A percentile compares a stretch with the other conserved stretches of the same genome.
Conservation (phyloP, 2,797 vertebrate genomes). For the Enteromius unitaeniatus region DNA sequence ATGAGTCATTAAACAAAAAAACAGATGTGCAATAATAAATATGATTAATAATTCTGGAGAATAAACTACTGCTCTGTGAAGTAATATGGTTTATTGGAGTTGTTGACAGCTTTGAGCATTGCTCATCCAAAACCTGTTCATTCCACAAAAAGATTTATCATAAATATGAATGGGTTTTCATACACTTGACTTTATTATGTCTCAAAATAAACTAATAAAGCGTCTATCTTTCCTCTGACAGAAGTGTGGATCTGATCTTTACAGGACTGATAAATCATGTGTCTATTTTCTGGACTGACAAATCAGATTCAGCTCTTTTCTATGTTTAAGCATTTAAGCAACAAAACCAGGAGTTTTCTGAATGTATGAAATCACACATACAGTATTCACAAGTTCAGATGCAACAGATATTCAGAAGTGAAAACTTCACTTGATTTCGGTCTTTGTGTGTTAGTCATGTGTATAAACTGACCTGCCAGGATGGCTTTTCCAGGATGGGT, state of each 20-base stretch:
- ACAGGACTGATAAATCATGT: not conserved
- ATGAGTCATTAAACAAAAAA: not conserved
- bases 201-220: not conserved
- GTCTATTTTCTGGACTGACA: not conserved
- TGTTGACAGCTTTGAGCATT: not conserved
- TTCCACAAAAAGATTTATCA: not conserved
- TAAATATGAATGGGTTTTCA: not conserved
- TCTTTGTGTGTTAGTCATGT: not conserved
- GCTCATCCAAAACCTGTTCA: not conserved
- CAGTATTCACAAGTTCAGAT: not conserved
- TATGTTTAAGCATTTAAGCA: not conserved
- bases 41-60: not conserved
- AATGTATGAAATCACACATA: not conserved
- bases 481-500: slow-evolving; percentile 96
- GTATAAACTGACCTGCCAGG: slow-evolving; percentile 84
- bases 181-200: not conserved
- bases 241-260: not conserved
- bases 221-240: not conserved
- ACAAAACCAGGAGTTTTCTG: not conserved
- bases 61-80: not conserved
- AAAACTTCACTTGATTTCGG: not conserved
- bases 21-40: not conserved
- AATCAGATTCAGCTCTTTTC: not conserved
- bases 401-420: not conserved
- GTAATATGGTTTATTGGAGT: not conserved